Conservation (phyloP, 2,113 vertebrate genomes). For the Pachycephala philippinensis region DNA sequence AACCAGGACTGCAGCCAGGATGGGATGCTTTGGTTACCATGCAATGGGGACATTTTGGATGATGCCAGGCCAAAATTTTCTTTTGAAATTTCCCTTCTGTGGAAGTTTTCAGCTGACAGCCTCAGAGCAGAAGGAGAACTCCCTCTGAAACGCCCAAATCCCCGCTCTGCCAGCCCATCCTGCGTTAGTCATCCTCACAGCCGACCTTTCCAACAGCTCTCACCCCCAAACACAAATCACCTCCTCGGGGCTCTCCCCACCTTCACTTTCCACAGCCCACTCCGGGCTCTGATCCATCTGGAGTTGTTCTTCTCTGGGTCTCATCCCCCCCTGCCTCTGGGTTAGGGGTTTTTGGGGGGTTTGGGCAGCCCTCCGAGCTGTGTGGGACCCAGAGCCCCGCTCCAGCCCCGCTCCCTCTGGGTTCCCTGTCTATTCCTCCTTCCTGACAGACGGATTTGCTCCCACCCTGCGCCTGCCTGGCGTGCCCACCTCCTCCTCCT, state of each 20-base stretch:
- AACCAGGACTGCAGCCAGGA: background rate
- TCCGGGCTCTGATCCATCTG: background rate
- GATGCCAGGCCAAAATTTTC: background rate
- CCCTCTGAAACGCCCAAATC: background rate
- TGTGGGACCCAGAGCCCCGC: background rate
- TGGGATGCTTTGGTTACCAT: background rate
- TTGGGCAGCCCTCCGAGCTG: background rate
- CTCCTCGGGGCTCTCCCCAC: background rate
- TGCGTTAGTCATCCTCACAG: background rate
- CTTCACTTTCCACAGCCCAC: background rate
- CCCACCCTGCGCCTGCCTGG: slow-evolving; percentile 45
- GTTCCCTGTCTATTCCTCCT: background rate
- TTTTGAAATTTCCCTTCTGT: background rate
- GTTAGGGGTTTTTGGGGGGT: background rate
- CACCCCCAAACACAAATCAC: background rate
- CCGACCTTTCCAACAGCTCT: background rate
- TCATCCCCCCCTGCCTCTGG: background rate
- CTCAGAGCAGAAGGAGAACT: background rate
- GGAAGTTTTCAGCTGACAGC: background rate
- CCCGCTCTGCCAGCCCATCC: background rate
- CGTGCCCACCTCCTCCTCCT: slow-evolving; percentile 25
- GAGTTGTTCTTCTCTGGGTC: background rate
- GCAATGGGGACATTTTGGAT: background rate
- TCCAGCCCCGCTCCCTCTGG: background rate
- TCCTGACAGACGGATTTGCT: slow-evolving; percentile 23